Evolutionary conservation across 2,113 vertebrate genomes (phyloP), one percentile per base, ranked within the genome.

Genomic region (Paramisgurnus dabryanus): DNA sequence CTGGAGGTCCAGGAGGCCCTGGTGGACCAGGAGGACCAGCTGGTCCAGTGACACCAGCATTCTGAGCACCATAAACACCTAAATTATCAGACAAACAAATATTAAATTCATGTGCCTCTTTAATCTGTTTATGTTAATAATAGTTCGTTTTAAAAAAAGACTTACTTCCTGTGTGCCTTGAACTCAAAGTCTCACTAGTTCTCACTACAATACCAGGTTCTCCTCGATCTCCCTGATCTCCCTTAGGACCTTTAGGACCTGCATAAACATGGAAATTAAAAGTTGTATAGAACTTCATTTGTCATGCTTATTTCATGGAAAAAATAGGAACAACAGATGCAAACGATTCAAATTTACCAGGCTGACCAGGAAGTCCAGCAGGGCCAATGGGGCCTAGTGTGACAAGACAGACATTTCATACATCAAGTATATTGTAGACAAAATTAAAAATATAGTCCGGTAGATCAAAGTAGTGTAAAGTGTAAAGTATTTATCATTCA

Each of bases 331-430:
- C 3, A 41, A 8, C 34, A 18, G 9, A 57, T 72, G 17, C 7
- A 61, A 18, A 8, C 45, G 11, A 6, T 15, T 84, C 82, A 11
- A 3, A 80, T 66, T 49, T 94, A 98, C 96, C 96, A 94, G 94
- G 86, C 66, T 90, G 90, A 83, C 97, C 97, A 90, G 96, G 95
- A 85, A 94, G 91, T 90, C 97, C 96, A 89, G 97, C 94, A 82
- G 97, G 96, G 53, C 97, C 96, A 78, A 92, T 87, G 58, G 96
- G 96, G 87, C 97, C 97, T 98, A 82, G 76, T 74, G 40, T 85
- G 10, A 67, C 1, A 74, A 27, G 81, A 17, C 7, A 66, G 6
- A 57, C 6, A 65, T 15, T 34, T 0, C 39, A 34, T 49, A 10
- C 7, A 47, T 47, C 7, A 47, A 47, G 10, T 8, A 34, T 34